phyloP scores from a whole-genome alignment of 2,797 vertebrate species.

The Leuciscus waleckii region DNA sequence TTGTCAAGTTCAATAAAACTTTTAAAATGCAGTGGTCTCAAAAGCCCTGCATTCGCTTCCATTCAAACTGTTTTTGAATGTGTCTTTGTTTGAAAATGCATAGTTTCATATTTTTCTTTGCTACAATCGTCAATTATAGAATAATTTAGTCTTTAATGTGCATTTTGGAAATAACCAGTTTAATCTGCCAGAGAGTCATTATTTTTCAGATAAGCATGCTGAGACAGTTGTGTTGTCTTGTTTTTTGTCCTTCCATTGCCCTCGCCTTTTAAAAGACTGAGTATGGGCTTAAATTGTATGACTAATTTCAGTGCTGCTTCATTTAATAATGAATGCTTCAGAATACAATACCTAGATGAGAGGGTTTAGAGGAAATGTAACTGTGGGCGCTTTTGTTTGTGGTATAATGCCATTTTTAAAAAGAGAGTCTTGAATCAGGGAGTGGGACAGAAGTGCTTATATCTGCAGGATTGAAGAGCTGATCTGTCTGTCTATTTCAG shows the following conservation, averaged over 20 bases:
- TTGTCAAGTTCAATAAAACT: constrained; percentile 6
- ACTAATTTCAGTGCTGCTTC: constrained; percentile 19
- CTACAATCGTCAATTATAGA: not conserved
- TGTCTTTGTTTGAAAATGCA: not conserved
- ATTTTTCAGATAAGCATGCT: constrained; percentile 20
- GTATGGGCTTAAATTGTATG: constrained; percentile 19
- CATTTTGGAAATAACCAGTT: constrained; percentile 23
- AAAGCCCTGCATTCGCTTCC: not conserved
- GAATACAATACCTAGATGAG: constrained; percentile 23
- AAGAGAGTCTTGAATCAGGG: constrained; percentile 19
- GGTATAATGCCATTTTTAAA: not conserved
- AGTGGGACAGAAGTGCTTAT: constrained; percentile 30
- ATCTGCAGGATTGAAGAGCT: constrained; percentile 59
- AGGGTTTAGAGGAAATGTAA: constrained; percentile 30
- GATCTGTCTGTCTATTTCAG: constrained; percentile 78
- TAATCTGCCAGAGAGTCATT: constrained; percentile 23
- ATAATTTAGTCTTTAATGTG: constrained; percentile 7
- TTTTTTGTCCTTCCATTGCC: constrained; percentile 11
- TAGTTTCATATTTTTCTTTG: not conserved
- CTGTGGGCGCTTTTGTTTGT: constrained; percentile 15
- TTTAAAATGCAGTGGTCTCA: constrained; percentile 7
- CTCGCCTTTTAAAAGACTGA: not conserved
- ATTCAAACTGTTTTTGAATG: not conserved
- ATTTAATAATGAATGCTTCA: constrained; percentile 3
- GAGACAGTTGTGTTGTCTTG: not conserved